A percentile compares a stretch with the other conserved stretches of the same genome.
Conservation (phyloP, 2,113 vertebrate genomes). For the Oryzias celebensis region DNA sequence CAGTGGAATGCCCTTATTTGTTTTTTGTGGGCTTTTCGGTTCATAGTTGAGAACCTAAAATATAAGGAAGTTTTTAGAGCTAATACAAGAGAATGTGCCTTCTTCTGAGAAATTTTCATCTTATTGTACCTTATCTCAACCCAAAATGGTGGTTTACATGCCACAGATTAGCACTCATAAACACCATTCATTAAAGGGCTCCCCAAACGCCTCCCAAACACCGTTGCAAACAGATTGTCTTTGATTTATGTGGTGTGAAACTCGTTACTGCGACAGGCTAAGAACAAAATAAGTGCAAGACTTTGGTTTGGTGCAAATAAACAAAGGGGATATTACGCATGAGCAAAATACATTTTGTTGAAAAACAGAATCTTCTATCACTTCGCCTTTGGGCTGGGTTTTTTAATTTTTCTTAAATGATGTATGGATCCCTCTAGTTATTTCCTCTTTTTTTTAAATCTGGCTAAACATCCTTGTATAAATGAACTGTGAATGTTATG, state of each 20-base stretch:
- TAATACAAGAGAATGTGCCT: slow-evolving; percentile 26
- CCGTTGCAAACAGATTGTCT: slow-evolving; percentile 69
- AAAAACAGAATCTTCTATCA: slow-evolving; percentile 55
- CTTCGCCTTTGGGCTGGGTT: slow-evolving; percentile 46
- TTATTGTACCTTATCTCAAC: slow-evolving; percentile 64
- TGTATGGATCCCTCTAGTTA: slow-evolving; percentile 29
- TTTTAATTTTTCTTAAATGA: slow-evolving; percentile 41
- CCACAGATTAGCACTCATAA: slow-evolving; percentile 64
- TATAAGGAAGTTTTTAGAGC: slow-evolving; percentile 7
- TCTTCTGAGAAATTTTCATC: slow-evolving; percentile 36
- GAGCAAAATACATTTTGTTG: slow-evolving; percentile 49
- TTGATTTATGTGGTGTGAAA: slow-evolving; percentile 75
- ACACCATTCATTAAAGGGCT: slow-evolving; percentile 65
- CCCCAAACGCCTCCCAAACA: slow-evolving; percentile 25
- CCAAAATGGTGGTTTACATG: slow-evolving; percentile 60
- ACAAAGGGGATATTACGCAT: slow-evolving; percentile 62
- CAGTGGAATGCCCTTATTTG: slow-evolving; percentile 12
- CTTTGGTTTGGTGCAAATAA: slow-evolving; percentile 64
- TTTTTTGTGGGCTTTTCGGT: slow-evolving; percentile 7
- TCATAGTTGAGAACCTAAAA: neutral
- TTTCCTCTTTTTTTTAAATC: slow-evolving; percentile 24
- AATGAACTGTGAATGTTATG: slow-evolving; percentile 47
- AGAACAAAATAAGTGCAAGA: slow-evolving; percentile 60
- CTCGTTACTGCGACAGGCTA: slow-evolving; percentile 50
- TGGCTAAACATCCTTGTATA: slow-evolving; percentile 31